Evolutionary conservation across 1,140 invertebrate species (phyloP), one percentile per base, ranked within the genome.

Genomic region (Kradibia gibbosae): DNA sequence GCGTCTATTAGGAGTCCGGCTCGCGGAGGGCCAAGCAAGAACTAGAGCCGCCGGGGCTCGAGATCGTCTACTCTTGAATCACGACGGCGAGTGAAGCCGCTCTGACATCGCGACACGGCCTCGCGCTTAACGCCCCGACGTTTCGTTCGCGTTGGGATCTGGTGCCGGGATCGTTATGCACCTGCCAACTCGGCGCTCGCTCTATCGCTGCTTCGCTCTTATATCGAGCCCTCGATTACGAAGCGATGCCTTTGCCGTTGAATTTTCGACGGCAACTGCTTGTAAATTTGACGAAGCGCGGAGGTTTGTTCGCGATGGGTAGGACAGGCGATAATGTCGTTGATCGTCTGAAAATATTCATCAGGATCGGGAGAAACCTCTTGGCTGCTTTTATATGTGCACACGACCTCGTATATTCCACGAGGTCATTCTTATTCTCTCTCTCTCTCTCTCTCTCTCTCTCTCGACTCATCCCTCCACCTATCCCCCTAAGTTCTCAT

Each of bases 1-100:
- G 62, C 34, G 65, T 74, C 89, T 90, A 91, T 91, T 90, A 91
- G 89, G 88, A 90, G 78, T 67, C 31, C 45, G 25, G 78, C 78
- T 80, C 60, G 82, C 83, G 62, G 83, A 76, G 57, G 82, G 83
- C 78, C 83, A 84, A 83, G 86, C 86, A 87, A 84, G 83, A 86
- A 87, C 86, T 31, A 72, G 70, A 72, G 88, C 89, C 88, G 88
- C 85, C 88, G 60, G 85, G 81, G 86, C 88, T 86, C 87, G 86
- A 78, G 76, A 39, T 31, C 10, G 4, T 48, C 2, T n/a, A 48
- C 70, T 17, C 48, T 25, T 88, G 88, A 89, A 53, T 73, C 71
- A 20, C 50, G 50, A 50, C 62, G 4, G 36, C 36, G 73, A 57
- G 50, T n/a, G 7, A 11, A 2, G 42, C 28, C 72, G 36, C 73